Percentiles rank a stretch among this genome's conserved stretches.
phyloP scores from a whole-genome alignment of 2,797 vertebrate species.

The Betta splendens region DNA sequence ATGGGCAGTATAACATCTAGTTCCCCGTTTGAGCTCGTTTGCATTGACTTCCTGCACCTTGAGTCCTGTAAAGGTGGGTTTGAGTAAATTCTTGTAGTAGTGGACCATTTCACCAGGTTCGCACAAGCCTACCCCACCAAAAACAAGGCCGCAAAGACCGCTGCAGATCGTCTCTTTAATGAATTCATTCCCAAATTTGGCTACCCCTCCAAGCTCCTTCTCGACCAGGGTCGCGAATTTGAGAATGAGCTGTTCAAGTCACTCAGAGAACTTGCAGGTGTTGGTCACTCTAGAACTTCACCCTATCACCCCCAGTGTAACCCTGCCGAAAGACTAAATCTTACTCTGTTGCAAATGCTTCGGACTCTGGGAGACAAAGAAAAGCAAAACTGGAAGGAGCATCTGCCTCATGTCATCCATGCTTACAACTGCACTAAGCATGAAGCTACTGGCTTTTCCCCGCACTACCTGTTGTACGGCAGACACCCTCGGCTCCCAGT shows the following conservation, averaged over 20 bases:
- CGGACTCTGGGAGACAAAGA: not conserved
- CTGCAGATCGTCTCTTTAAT: not conserved
- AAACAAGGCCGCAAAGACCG: not conserved
- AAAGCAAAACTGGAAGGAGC: not conserved
- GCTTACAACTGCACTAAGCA: conserved; percentile 3
- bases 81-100: conserved; percentile 6
- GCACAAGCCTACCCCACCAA: not conserved
- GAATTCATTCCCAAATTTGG: not conserved
- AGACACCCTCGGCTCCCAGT: not conserved
- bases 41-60: too few relatives aligned
- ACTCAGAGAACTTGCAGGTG: not conserved
- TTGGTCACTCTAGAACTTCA: not conserved
- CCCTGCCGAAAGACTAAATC: conserved; percentile 1
- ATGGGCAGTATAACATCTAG: too few relatives aligned
- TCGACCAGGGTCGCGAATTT: conserved; percentile 1
- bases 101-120: conserved; percentile 4
- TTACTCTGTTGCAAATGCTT: not conserved
- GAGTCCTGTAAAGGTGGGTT: too few relatives aligned
- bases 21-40: too few relatives aligned
- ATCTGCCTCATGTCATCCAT: not conserved
- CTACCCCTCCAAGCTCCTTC: conserved; percentile 1
- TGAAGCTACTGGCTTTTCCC: conserved; percentile 1
- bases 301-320: too few relatives aligned
- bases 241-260: conserved; percentile 2
- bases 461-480: conserved; percentile 8